Evolutionary conservation across 2,888 invertebrate genomes (phyloP), one percentile per base, ranked within the genome.

Genomic region (Cactoblastis cactorum): DNA sequence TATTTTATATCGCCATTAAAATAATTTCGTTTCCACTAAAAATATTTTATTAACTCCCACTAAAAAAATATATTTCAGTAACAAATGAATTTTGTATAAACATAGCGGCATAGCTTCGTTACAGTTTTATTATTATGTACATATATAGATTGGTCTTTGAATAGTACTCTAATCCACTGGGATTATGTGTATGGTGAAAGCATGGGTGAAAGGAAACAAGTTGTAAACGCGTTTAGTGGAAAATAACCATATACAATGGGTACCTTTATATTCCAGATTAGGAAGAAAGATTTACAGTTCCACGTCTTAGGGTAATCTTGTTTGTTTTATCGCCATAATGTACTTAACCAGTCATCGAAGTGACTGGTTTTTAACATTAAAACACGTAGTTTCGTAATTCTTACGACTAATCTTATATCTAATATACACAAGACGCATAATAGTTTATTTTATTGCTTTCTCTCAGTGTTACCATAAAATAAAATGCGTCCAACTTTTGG

Each of bases 291-390:
- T 43, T 43, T 43, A 43, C 2, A 12, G n/a, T 22, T 22, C 14
- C 22, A 32, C 12, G n/a, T 41, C 22, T 22, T 22, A 6, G 12
- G 15, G 24, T 15, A 32, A 43, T 43, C 43, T 43, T 43, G 43
- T 43, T 43, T 43, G 28, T 43, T 43, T 43, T 15, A 43, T 32
- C 28, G 15, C 22, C 28, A 43, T 43, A 43, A 28, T 28, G 41
- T 43, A 43, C 43, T 43, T 43, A 43, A 43, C 11, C 28, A 28
- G 43, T 32, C 43, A 28, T 28, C 32, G 28, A 5, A 2, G 43
- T 28, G 28, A 43, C 43, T 43, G 43, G 43, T 43, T 43, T 43
- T 15, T 17, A 17, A 43, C 43, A 43, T 43, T 15, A 43, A 43
- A 17, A 15, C 15, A 11, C 0, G 15, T 28, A 32, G 28, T 43